phyloP scores from a whole-genome alignment of 2,888 invertebrate genomes.

The Pegoplata infirma region DNA sequence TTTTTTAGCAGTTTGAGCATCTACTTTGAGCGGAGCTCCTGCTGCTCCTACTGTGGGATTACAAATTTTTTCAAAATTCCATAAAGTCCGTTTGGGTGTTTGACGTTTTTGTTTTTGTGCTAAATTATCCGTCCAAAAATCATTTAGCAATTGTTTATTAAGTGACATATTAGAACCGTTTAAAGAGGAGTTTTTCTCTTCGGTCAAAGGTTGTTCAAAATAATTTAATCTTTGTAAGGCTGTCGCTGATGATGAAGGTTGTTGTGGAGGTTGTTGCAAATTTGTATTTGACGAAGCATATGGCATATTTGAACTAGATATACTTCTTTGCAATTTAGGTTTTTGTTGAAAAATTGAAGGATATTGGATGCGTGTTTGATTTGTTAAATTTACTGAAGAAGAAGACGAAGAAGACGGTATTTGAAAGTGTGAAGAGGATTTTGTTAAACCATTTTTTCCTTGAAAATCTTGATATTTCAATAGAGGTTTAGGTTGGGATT shows the following conservation, averaged over 20 bases:
- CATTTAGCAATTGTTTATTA: slow-evolving; percentile 76
- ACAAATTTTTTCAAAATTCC: slow-evolving; percentile 78
- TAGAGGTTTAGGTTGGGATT: slow-evolving; percentile 11
- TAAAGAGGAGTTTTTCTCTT: slow-evolving; percentile 64
- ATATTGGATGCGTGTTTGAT: slow-evolving; percentile 71
- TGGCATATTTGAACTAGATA: slow-evolving; percentile 75
- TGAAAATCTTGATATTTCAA: neutral
- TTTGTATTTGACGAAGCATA: slow-evolving; percentile 15
- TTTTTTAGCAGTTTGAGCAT: slow-evolving; percentile 75
- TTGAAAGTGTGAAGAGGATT: slow-evolving; percentile 72
- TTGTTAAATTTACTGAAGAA: slow-evolving; percentile 37
- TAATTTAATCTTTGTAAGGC: slow-evolving; percentile 19
- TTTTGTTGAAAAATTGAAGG: slow-evolving; percentile 74
- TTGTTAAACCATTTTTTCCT: slow-evolving; percentile 65
- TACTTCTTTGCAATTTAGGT: slow-evolving; percentile 75
- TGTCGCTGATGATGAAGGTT: neutral
- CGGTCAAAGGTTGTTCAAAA: slow-evolving; percentile 41
- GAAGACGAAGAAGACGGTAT: slow-evolving; percentile 37
- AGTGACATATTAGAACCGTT: slow-evolving; percentile 73
- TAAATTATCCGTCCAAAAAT: slow-evolving; percentile 77
- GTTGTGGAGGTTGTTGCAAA: slow-evolving; percentile 24
- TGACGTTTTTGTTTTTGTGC: slow-evolving; percentile 73
- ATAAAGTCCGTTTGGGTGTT: slow-evolving; percentile 74
- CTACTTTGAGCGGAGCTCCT: slow-evolving; percentile 73
- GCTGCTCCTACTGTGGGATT: slow-evolving; percentile 68